Base-by-base conservation (phyloP, 2,797 vertebrate genomes). In the Nothura maculosa region DNA sequence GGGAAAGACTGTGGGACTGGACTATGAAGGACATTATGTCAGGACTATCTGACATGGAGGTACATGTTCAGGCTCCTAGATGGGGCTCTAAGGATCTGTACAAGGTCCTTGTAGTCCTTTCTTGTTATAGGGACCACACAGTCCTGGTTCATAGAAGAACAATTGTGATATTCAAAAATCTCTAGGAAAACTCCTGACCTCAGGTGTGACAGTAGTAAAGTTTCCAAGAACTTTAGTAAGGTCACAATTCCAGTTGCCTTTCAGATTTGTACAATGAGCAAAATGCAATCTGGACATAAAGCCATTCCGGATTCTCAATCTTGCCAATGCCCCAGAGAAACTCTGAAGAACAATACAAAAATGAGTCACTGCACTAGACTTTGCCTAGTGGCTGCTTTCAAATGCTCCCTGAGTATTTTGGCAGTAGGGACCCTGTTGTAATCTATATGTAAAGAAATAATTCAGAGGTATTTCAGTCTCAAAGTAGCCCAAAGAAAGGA, bases 341-440 rank as follows among this genome's bases (percentile, higher is more conserved):
- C 32, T 74, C 66, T 68, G 28, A 72, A 67, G 83, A 84, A 79
- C 43, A 84, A 91, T 78, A 8, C 43, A 68, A 24, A 87, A 84
- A 25, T 61, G 81, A 86, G 86, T 78, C 47, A 73, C 11, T 34
- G 20, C 34, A 19, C n/a, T 83, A 47, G n/a, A 55, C 30, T 77
- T 87, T 40, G 8, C 38, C 50, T 64, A 54, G 32, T 45, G 89
- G 72, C 64, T 48, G 40, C 54, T 91, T 82, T 74, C 78, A 88
- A 84, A 88, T 22, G 7, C 48, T 69, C 30, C 30, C 42, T 43
- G 75, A 85, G 77, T 82, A 58, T 75, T 75, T 62, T 77, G 34
- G 48, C 50, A 27, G 12, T 62, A 81, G 36, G 16, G 38, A 80
- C 76, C 18, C 42, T 80, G 38, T 34, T 74, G 21, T 9, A 72